These are phyloP conservation scores for Gallinago jamesoni DNA, from an alignment of 2,113 vertebrate species.

Conservation along the genomic window DNA sequence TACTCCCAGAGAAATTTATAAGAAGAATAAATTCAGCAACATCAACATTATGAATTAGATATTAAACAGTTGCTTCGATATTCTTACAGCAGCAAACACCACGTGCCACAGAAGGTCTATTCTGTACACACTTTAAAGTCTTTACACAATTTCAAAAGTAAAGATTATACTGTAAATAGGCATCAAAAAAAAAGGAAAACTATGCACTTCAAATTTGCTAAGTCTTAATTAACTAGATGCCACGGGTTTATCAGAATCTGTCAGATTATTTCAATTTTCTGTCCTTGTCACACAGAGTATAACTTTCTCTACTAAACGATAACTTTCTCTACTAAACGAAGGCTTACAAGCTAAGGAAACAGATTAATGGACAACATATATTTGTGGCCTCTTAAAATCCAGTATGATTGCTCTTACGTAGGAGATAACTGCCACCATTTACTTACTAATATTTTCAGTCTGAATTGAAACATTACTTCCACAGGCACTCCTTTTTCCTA, in stretches of 20 bases:
- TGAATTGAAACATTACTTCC: not conserved
- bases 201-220: not conserved
- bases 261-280: not conserved
- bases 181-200: not conserved
- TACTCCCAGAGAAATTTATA: not conserved
- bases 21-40: not conserved
- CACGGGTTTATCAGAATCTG: not conserved
- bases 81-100: not conserved
- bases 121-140: not conserved
- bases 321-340: not conserved
- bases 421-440: not conserved
- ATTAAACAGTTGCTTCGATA: not conserved
- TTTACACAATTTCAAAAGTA: not conserved
- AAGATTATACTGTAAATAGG: not conserved
- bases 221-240: not conserved
- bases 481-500: not conserved
- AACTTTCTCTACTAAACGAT: not conserved
- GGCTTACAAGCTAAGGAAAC: not conserved
- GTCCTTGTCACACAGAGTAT: not conserved
- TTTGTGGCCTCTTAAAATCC: not conserved
- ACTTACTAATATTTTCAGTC: not conserved
- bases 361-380: not conserved
- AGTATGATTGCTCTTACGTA: rapidly evolving
- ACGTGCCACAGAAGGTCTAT: not conserved
- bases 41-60: not conserved